Base-by-base conservation (phyloP, 2,113 vertebrate genomes). In the Psittacara wagleri region DNA sequence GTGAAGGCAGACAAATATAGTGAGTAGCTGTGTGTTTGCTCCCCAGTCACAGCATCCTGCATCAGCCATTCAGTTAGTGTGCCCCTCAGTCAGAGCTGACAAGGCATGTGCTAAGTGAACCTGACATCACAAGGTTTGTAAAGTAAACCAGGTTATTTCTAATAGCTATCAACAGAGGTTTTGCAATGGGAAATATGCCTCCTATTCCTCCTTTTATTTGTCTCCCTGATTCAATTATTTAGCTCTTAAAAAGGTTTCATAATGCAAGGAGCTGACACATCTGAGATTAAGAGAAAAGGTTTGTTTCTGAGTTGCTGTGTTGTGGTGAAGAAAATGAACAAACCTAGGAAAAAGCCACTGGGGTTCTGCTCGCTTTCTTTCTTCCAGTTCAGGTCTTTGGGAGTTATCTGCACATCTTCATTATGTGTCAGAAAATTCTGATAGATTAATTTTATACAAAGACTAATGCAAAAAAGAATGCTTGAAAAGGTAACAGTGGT, bases 81-180 rank as follows among this genome's bases (percentile, higher is more conserved):
- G 75, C 84, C 86, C 55, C 55, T 90, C 62, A 33, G 67, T 43
- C 8, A 5, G 64, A 80, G 79, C 68, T 0, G 4, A 92, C 7
- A 0, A 57, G 78, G 52, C 22, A 0, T 96, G 79, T 22, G 81
- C 90, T 96, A 66, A 97, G 74, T 2, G 3, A 88, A 86, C 46
- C 86, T 83, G 97, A 90, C 96, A 83, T 44, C 64, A 9, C 48
- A 66, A 49, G 78, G 44, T 13, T 25, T 86, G 76, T 77, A 39
- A 89, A 81, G 72, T 51, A 84, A 91, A 79, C 35, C 70, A 79
- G 77, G 57, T 63, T 86, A 49, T 51, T 89, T 77, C 89, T 75
- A 73, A 16, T 12, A 57, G 83, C 73, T 68, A 2, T 23, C 1
- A 1, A 15, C 39, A 61, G 80, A 90, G 39, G 29, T 20, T 88